Conservation (phyloP, 2,113 vertebrate genomes). For the Labrus mixtus region DNA sequence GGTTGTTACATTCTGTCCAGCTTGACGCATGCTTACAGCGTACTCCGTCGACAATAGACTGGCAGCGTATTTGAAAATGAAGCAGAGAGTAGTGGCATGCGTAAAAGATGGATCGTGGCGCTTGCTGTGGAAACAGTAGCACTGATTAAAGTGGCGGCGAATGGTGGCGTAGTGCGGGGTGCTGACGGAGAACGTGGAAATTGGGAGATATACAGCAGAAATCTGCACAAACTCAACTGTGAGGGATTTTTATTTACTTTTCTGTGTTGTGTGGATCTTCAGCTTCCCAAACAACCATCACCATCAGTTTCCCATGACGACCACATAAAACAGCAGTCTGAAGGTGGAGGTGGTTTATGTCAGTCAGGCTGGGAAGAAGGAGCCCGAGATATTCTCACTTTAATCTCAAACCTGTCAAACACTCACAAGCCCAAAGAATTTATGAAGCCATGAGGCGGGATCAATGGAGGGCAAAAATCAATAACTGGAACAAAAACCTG, state of each 20-base stretch:
- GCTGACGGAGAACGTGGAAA: too few species aligned
- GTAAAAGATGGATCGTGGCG: too few species aligned
- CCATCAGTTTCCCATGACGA: background rate
- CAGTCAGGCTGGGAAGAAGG: background rate
- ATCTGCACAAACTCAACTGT: background rate
- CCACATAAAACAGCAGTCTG: background rate
- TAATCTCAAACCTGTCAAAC: slow-evolving; percentile 31
- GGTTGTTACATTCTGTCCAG: too few species aligned
- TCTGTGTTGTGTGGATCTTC: background rate
- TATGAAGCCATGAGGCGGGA: slow-evolving; percentile 4
- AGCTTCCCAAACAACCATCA: background rate
- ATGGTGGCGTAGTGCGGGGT: too few species aligned
- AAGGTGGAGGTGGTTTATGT: background rate
- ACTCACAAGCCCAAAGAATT: slow-evolving; percentile 9
- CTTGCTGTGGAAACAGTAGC: too few species aligned
- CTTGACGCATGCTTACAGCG: too few species aligned
- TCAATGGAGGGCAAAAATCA: slow-evolving; percentile 18
- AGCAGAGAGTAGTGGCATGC: too few species aligned
- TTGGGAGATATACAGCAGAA: too few species aligned
- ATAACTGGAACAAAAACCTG: slow-evolving; percentile 26
- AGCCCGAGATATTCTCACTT: slow-evolving; percentile 12
- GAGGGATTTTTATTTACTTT: background rate
- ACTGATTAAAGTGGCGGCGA: too few species aligned
- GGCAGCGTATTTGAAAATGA: too few species aligned
- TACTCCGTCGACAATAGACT: too few species aligned